These are phyloP conservation scores for Ranitomeya imitator DNA, from an alignment of 2,113 vertebrate genomes.

Conservation along the genomic window DNA sequence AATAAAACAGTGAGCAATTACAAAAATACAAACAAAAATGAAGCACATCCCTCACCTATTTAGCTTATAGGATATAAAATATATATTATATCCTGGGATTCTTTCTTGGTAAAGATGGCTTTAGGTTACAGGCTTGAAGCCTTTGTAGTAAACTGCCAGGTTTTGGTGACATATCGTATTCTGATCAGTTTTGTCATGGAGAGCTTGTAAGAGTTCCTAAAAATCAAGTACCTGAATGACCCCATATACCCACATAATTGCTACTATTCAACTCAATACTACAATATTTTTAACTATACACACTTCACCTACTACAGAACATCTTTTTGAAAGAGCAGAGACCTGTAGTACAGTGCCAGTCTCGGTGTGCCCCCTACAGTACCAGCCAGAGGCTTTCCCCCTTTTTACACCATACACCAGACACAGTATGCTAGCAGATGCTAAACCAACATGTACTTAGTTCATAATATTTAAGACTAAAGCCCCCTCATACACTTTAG, in stretches of 20 bases:
- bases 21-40: no score
- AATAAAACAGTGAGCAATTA: no score
- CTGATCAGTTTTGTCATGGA: not conserved
- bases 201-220: not conserved
- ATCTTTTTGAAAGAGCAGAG: not conserved
- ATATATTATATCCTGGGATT: not conserved
- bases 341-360: not conserved
- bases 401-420: no score
- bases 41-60: no score
- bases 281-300: not conserved
- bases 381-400: not conserved
- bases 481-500: no score
- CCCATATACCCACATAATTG: no score
- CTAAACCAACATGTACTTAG: no score
- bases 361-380: not conserved
- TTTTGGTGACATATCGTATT: not conserved
- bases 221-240: no score
- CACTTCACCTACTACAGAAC: not conserved
- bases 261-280: no score
- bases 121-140: not conserved
- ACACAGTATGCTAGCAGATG: no score
- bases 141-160: not conserved
- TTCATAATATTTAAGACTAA: no score
- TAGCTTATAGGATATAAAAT: no score
- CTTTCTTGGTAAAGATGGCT: not conserved